These are phyloP conservation scores for Myioborus melanocephalus DNA, from an alignment of 2,797 vertebrate genomes.

Conservation along the genomic window DNA sequence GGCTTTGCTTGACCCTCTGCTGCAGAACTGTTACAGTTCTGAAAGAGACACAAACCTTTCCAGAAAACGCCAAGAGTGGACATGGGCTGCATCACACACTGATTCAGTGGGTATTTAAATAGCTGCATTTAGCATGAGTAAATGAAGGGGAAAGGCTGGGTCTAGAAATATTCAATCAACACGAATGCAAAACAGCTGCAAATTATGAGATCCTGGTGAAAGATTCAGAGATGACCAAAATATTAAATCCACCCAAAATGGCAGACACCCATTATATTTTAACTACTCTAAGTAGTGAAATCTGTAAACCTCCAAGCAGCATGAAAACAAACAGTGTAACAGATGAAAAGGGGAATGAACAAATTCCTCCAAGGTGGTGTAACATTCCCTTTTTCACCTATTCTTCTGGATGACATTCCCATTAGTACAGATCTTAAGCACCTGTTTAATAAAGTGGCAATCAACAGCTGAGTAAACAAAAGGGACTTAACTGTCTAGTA, in stretches of 20 bases:
- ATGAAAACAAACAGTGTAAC: neutral
- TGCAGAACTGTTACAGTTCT: neutral
- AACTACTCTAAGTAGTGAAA: neutral
- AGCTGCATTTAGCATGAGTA: neutral
- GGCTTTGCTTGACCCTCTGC: neutral
- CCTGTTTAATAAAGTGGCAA: neutral
- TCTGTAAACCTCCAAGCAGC: neutral
- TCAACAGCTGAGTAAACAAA: neutral
- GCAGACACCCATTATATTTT: neutral
- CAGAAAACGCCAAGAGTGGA: neutral
- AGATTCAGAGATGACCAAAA: neutral
- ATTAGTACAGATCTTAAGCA: neutral
- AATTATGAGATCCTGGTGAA: neutral
- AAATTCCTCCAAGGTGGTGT: neutral
- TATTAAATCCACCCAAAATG: neutral
- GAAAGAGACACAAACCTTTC: accelerated
- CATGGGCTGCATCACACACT: neutral
- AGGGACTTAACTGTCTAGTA: neutral
- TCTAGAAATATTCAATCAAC: neutral
- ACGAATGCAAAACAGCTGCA: neutral
- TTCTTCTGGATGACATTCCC: neutral
- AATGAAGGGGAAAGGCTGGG: neutral
- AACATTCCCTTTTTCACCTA: neutral
- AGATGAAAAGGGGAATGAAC: neutral
- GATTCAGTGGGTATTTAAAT: neutral